phyloP scores from a whole-genome alignment of 2,888 invertebrate species.

The Cyrtodaria siliqua region DNA sequence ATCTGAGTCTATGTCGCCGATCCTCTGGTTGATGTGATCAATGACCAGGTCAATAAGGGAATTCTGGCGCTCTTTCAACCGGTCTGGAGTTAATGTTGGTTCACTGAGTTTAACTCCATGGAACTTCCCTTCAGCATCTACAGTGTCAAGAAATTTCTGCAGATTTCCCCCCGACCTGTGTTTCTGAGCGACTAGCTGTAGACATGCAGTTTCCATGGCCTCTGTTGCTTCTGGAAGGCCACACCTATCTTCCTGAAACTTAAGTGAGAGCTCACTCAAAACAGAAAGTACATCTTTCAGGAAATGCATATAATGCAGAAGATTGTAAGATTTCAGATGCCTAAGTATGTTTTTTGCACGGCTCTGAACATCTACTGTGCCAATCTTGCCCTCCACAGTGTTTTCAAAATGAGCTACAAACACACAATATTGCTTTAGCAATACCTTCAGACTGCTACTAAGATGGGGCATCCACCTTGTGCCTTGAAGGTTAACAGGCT shows the following conservation, averaged over 20 bases:
- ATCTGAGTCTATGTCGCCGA: too few relatives aligned
- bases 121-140: conserved; percentile 23
- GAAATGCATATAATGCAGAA: conserved; percentile 55
- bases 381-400: conserved; percentile 31
- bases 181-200: conserved; percentile 40
- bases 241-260: conserved; percentile 52
- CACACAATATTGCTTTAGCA: conserved; percentile 25
- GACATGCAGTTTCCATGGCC: conserved; percentile 49
- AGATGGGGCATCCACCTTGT: conserved; percentile 61
- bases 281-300: conserved; percentile 42
- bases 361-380: conserved; percentile 38
- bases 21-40: too few relatives aligned
- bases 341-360: conserved; percentile 31
- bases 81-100: too few relatives aligned
- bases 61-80: too few relatives aligned
- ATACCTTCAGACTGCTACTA: conserved; percentile 30
- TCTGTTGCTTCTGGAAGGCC: conserved; percentile 35
- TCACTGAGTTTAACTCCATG: conserved; percentile 26
- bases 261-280: conserved; percentile 40
- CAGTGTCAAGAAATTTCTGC: conserved; percentile 34
- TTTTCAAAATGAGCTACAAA: conserved; percentile 54
- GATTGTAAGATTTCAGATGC: conserved; percentile 35
- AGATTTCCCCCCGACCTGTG: conserved; percentile 34
- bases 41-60: too few relatives aligned
- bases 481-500: conserved; percentile 54